Percentiles rank a stretch among this genome's conserved stretches.
Conservation (phyloP, 1,140 invertebrate species). For the Drosophila ambigua region DNA sequence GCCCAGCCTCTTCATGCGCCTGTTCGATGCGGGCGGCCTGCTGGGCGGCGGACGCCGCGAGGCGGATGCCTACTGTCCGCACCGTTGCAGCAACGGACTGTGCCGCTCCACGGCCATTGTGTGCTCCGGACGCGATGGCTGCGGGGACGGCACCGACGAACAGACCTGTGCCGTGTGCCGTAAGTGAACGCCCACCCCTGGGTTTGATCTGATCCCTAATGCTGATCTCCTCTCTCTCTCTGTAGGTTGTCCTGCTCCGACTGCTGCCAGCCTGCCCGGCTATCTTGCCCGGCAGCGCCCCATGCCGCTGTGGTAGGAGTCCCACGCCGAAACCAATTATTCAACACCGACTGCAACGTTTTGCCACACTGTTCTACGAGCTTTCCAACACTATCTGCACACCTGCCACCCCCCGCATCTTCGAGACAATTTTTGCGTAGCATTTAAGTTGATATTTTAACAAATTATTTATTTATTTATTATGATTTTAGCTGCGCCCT, state of each 20-base stretch:
- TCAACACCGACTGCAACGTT: conserved; percentile 22
- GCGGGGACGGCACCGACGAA: conserved; percentile 95
- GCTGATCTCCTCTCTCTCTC: conserved; percentile 37
- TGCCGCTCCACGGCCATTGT: conserved; percentile 94
- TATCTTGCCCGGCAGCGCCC: conserved; percentile 73
- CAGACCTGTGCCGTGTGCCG: conserved; percentile 92
- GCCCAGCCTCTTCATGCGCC: conserved; percentile 76
- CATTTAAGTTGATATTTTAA: conserved; percentile 73
- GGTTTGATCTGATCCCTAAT: background rate
- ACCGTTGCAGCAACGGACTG: conserved; percentile 92
- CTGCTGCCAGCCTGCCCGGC: conserved; percentile 56
- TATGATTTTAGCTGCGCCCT: conserved; percentile 60
- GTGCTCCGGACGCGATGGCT: conserved; percentile 94
- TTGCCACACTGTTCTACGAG: conserved; percentile 45
- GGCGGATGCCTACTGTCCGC: conserved; percentile 86
- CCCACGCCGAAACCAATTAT: background rate
- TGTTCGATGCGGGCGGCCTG: conserved; percentile 72
- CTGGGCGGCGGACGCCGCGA: conserved; percentile 68
- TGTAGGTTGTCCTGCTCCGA: conserved; percentile 86
- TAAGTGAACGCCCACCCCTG: conserved; percentile 85
- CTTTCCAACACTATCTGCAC: conserved; percentile 33
- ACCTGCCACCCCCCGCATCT: conserved; percentile 1
- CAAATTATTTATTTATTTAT: conserved; percentile 80
- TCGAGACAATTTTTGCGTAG: conserved; percentile 62
- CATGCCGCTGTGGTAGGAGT: conserved; percentile 75